phyloP scores from a whole-genome alignment of 2,113 vertebrate genomes.

The Macrotis lagotis region DNA sequence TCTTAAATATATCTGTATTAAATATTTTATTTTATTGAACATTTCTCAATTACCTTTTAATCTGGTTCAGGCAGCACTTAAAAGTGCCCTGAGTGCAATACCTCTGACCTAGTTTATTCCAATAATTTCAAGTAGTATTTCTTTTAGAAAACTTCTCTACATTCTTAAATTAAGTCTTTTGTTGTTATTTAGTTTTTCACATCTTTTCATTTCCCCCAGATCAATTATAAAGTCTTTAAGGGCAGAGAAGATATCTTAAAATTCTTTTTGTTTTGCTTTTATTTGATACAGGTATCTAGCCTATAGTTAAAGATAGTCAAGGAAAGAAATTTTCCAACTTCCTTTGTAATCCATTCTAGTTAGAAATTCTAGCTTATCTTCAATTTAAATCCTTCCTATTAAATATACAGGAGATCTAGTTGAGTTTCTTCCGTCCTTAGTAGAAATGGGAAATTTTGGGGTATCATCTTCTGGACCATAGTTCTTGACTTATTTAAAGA shows the following conservation, averaged over 20 bases:
- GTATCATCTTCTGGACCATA: background rate
- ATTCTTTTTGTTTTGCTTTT: background rate
- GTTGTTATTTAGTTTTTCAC: background rate
- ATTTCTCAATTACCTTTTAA: background rate
- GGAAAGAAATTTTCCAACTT: background rate
- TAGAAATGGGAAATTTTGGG: background rate
- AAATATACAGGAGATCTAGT: background rate
- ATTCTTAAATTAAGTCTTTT: too few species aligned
- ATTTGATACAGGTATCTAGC: background rate
- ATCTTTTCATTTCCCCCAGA: background rate
- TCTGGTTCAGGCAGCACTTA: background rate
- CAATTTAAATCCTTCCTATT: background rate
- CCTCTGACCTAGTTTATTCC: background rate
- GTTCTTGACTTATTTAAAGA: background rate
- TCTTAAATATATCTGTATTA: background rate
- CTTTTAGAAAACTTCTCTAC: background rate
- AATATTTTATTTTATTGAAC: too few species aligned
- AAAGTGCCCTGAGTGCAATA: background rate
- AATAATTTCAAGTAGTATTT: background rate
- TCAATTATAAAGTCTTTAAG: background rate
- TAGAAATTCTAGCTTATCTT: constrained; percentile 13
- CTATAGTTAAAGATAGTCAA: background rate
- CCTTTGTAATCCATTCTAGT: background rate
- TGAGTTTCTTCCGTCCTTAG: background rate
- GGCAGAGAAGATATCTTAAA: background rate